Base-by-base conservation (phyloP, 1,140 invertebrate genomes). In the Anastrepha obliqua region DNA sequence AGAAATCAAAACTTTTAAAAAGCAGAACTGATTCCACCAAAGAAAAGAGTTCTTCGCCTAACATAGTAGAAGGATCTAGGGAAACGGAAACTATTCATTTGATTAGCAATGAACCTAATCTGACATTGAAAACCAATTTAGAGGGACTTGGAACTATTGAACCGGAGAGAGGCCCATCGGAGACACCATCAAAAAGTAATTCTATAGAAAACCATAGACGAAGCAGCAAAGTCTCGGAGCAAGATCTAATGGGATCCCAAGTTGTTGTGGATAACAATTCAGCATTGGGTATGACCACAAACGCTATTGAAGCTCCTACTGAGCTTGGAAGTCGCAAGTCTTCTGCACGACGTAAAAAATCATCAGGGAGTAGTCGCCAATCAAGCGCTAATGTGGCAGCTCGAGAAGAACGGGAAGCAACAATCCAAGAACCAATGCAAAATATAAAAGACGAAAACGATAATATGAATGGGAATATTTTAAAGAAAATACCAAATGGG, bases 321-420 rank as follows among this genome's bases (percentile, higher is more conserved):
- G 91, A 92, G 39, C 78, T 87, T 0, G 89, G 89, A 29, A 91
- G 89, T 85, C 90, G 89, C 4, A 92, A 91, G 74, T 91, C 90
- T 20, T 89, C 89, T 2, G 88, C 88, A 2, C 87, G 87, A 59
- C 88, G 67, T 15, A 87, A 87, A 62, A 70, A 78, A 42, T 60
- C 89, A 29, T 87, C 88, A 51, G 87, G 86, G 9, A 87, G 87
- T n/a, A 92, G 91, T 88, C 90, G 90, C 0, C 90, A 89, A 29
- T 90, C 90, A 4, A 92, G 90, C 78, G 90, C 87, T 5, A 65
- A 67, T 15, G 39, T 55, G 15, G 15, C 17, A 0, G 17, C n/a
- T 62, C 58, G 39, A 20, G 59, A 81, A 47, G 39, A 87, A n/a
- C 13, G 2, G 15, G 11, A 55, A 62, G 58, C 42, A 11, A 3